Evolutionary conservation across 2,797 vertebrate species (phyloP), one percentile per base, ranked within the genome.

Genomic region (Heliangelus exortis): DNA sequence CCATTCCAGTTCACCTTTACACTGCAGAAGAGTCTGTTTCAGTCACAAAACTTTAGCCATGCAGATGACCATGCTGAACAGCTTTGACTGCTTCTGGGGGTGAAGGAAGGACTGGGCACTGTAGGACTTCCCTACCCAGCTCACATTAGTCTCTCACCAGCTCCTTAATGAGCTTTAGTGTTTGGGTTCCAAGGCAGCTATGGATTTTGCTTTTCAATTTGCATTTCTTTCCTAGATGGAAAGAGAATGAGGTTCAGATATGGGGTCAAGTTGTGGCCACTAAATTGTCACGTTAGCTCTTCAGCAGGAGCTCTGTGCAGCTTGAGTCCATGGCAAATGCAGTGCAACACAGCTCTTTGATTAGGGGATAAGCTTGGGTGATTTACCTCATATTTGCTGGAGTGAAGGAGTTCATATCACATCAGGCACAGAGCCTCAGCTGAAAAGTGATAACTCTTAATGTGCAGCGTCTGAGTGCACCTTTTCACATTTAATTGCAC

Each of bases 401-500:
- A 10, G 63, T 13, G 43, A 73, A 89, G 69, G 89, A 62, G 55
- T 39, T 41, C 0, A 0, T 50, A 48, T 48, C 76, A n/a, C 12
- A 5, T 36, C 79, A 84, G 54, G 47, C 31, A 5, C 0, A 36
- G 76, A 78, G 10, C 54, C 7, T 3, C 71, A 73, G 82, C 69
- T 74, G 74, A 57, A 81, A 78, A 71, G 28, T 16, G 55, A 15
- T 86, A 29, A 3, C 59, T 91, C 28, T 4, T 26, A 47, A 51
- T 17, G 57, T 4, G 2, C 12, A 54, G 61, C 72, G 67, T 51
- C 90, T 34, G 50, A 31, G 54, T n/a, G 75, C 54, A 88, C 66
- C 45, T 59, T 86, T 89, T 54, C 69, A 66, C 4, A 1, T 92
- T 90, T 93, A 94, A 91, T 78, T 93, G 73, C 85, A n/a, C n/a